Percentiles rank a stretch among this genome's conserved stretches.
Evolutionary conservation across 23 tunicate genomes (phyloP).

Genomic region (Oikopleura vanhoeffeni): DNA sequence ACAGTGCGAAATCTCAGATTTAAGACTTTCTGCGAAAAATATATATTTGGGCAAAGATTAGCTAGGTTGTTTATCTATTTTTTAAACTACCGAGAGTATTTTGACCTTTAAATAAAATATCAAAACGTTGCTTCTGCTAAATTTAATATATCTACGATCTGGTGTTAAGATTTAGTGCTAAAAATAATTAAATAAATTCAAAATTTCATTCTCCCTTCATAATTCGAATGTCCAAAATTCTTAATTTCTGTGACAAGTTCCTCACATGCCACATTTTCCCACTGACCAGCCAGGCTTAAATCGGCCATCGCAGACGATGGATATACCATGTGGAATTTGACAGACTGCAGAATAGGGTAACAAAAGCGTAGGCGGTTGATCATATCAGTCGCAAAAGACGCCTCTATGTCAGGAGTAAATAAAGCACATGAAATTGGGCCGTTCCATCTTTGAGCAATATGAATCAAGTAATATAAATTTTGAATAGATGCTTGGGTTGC

Average conservation of each 20-base stretch:
- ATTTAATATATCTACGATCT: too few species aligned
- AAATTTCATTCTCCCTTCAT: too few species aligned
- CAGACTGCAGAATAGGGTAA: background rate
- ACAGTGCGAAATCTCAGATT: too few species aligned
- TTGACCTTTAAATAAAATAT: too few species aligned
- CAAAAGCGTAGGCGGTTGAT: background rate
- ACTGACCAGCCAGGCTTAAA: background rate
- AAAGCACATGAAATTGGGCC: conserved; percentile 32
- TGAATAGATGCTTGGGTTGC: background rate
- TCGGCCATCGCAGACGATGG: background rate
- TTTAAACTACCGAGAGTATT: too few species aligned
- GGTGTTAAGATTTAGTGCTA: too few species aligned
- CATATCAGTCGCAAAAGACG: background rate
- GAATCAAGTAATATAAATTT: background rate
- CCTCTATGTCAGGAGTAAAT: background rate
- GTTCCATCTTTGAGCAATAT: conserved; percentile 19
- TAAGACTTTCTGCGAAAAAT: too few species aligned
- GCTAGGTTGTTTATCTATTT: too few species aligned
- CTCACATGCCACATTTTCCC: background rate
- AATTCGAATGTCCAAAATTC: background rate
- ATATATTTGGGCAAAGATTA: too few species aligned
- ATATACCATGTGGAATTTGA: background rate
- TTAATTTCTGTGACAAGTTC: background rate
- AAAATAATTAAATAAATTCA: too few species aligned
- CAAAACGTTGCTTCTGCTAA: too few species aligned